phyloP scores from a whole-genome alignment of 2,113 vertebrate species.

The Erinaceus europaeus region DNA sequence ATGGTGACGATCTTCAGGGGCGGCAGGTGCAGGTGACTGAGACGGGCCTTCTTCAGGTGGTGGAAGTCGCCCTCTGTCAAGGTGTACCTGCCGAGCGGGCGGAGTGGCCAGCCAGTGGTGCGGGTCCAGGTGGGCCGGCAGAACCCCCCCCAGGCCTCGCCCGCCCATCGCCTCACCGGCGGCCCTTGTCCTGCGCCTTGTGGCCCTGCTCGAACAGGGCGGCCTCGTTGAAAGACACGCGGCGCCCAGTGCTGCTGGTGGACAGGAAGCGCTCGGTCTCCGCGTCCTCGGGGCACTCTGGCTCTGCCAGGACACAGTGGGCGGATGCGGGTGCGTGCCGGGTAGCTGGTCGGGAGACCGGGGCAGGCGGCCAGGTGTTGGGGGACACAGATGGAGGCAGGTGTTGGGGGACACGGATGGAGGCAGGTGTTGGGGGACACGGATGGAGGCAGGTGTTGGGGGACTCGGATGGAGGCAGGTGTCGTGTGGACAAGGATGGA shows the following conservation, averaged over 20 bases:
- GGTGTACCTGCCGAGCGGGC: slow-evolving; percentile 88
- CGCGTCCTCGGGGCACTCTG: slow-evolving; percentile 89
- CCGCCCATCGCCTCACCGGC: slow-evolving; percentile 84
- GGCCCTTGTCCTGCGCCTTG: slow-evolving; percentile 94
- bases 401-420: too few species aligned
- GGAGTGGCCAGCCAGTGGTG: too few species aligned
- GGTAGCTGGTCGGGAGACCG: too few species aligned
- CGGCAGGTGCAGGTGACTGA: slow-evolving; percentile 93
- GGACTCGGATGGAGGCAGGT: too few species aligned
- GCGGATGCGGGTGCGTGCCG: too few species aligned
- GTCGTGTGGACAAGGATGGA: too few species aligned
- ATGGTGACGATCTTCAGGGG: slow-evolving; percentile 96
- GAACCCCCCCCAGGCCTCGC: background rate
- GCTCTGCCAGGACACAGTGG: slow-evolving; percentile 87
- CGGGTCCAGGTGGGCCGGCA: background rate
- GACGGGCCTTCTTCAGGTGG: slow-evolving; percentile 96
- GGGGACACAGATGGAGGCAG: slow-evolving; percentile 76
- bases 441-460: too few species aligned
- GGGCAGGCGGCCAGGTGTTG: slow-evolving; percentile 73
- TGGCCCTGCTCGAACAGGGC: slow-evolving; percentile 94
- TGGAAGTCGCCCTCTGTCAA: slow-evolving; percentile 98
- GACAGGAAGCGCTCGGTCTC: slow-evolving; percentile 94
- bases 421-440: too few species aligned
- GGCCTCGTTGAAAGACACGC: slow-evolving; percentile 98
- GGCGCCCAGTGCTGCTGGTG: slow-evolving; percentile 89